Conservation (phyloP, 2,113 vertebrate genomes). For the Ictalurus punctatus region DNA sequence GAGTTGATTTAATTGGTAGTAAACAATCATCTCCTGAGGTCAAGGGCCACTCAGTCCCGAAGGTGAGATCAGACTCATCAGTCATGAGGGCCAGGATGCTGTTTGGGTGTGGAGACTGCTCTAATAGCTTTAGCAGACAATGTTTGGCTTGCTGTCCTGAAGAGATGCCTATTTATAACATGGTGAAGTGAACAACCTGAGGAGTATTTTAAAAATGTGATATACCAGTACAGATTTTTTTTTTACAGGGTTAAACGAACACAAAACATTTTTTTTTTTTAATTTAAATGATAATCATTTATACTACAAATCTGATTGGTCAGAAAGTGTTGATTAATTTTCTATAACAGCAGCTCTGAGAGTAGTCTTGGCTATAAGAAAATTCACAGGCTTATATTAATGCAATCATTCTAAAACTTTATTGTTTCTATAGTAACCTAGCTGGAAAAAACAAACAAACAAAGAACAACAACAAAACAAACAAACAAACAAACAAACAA, state of each 20-base stretch:
- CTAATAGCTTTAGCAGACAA: conserved; percentile 43
- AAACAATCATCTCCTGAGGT: conserved; percentile 33
- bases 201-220: background rate
- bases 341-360: background rate
- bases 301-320: background rate
- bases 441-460: too few relatives aligned
- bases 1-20: conserved; percentile 33
- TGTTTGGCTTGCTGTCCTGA: conserved; percentile 15
- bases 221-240: background rate
- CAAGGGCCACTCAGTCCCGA: conserved; percentile 34
- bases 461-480: too few relatives aligned
- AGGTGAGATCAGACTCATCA: conserved; percentile 35
- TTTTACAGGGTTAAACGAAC: background rate
- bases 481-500: too few relatives aligned
- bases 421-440: too few relatives aligned
- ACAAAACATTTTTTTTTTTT: background rate
- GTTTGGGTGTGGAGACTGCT: conserved; percentile 32
- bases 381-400: background rate
- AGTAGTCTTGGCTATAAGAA: background rate
- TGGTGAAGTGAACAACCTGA: background rate
- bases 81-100: conserved; percentile 36
- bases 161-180: conserved; percentile 20
- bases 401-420: background rate
- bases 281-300: background rate
- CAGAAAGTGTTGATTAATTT: background rate